Conservation (phyloP, 2,797 vertebrate genomes). For the Spondyliosoma cantharus region DNA sequence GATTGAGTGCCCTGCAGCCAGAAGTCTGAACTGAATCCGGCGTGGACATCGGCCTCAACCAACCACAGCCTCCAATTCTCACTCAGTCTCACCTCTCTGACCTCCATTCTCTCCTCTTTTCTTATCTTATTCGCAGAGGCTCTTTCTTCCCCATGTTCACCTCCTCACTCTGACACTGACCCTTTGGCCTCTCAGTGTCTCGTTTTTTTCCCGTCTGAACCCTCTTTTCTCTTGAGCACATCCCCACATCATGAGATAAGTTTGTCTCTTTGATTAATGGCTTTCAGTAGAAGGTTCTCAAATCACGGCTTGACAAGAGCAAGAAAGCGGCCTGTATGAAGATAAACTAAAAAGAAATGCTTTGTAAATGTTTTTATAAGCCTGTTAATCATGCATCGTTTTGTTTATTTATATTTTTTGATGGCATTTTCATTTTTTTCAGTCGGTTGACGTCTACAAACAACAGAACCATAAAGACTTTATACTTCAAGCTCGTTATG, state of each 20-base stretch:
- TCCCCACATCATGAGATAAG: neutral
- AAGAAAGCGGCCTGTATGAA: slow-evolving; percentile 12
- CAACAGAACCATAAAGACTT: neutral
- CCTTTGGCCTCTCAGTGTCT: slow-evolving; percentile 17
- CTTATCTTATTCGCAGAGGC: slow-evolving; percentile 30
- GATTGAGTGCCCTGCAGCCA: slow-evolving; percentile 64
- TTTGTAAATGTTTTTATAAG: slow-evolving; percentile 32
- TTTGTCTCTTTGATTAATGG: slow-evolving; percentile 36
- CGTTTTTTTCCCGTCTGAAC: neutral
- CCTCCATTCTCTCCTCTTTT: slow-evolving; percentile 51
- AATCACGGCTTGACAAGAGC: neutral
- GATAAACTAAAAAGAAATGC: slow-evolving; percentile 16
- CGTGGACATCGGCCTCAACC: slow-evolving; percentile 29
- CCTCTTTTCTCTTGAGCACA: slow-evolving; percentile 1
- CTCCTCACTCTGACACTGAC: neutral
- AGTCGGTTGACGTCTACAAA: neutral
- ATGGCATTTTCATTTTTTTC: neutral
- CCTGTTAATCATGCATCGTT: slow-evolving; percentile 30
- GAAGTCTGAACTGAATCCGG: slow-evolving; percentile 47
- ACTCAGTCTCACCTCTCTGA: slow-evolving; percentile 46
- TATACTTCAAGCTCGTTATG: neutral
- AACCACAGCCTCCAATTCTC: slow-evolving; percentile 51
- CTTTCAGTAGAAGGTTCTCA: slow-evolving; percentile 11
- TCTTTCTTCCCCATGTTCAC: slow-evolving; percentile 25
- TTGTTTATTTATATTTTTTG: slow-evolving; percentile 16